These are phyloP conservation scores for Drosophila leontia DNA, from an alignment of 1,140 invertebrate species.

Conservation along the genomic window DNA sequence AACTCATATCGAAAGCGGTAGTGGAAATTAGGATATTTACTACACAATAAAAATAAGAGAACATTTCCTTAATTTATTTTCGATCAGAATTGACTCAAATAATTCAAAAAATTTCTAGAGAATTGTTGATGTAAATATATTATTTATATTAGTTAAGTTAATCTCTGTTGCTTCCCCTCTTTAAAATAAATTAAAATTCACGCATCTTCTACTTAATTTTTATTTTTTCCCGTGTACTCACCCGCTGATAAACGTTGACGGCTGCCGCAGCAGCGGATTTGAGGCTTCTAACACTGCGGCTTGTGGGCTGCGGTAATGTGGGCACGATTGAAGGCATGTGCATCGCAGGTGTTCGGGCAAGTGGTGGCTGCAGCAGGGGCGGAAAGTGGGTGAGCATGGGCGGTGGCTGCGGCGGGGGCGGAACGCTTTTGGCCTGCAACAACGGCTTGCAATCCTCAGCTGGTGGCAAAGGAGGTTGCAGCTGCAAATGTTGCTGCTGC, in stretches of 20 bases:
- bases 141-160: too few relatives aligned
- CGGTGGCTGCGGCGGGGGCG: conserved; percentile 53
- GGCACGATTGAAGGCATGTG: background rate
- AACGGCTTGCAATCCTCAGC: conserved; percentile 24
- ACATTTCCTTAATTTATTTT: background rate
- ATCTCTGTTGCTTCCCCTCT: too few relatives aligned
- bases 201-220: background rate
- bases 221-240: conserved; percentile 38
- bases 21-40: too few relatives aligned
- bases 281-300: conserved; percentile 42
- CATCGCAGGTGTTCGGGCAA: conserved; percentile 12
- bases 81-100: background rate
- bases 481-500: conserved; percentile 9
- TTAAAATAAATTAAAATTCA: too few relatives aligned
- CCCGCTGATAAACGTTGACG: conserved; percentile 63
- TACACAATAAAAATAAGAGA: background rate
- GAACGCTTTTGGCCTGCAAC: conserved; percentile 26
- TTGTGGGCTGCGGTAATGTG: conserved; percentile 5
- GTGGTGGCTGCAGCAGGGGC: conserved; percentile 2
- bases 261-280: conserved; percentile 64
- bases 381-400: conserved; percentile 39
- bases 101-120: too few relatives aligned
- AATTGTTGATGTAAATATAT: too few relatives aligned
- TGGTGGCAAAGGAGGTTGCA: conserved; percentile 23
- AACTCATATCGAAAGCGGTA: too few relatives aligned